Base-by-base conservation (phyloP, 1,140 invertebrate species). In the Palaemon carinicauda region DNA sequence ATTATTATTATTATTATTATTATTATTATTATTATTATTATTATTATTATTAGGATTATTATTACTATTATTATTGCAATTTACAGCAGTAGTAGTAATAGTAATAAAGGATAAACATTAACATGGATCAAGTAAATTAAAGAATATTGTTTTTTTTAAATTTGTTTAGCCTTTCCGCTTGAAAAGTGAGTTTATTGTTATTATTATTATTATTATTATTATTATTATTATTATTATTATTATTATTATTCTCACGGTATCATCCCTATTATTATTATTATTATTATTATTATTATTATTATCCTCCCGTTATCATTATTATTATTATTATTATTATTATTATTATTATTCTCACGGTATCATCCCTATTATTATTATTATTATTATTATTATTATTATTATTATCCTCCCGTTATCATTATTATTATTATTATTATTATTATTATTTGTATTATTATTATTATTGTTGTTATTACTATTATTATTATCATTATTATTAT, bases 221-320 rank as follows among this genome's bases (percentile, higher is more conserved):
- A 14, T 4, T 65, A n/a, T 65, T 21, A 1, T n/a, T 65, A 19
- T 65, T 65, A n/a, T 3, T 60, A 7, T 24, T 60, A 60, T 60
- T 60, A 60, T 60, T 60, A 60, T 60, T 60, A 60, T 60, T 60
- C n/a, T n/a, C n/a, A n/a, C n/a, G n/a, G n/a, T n/a, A n/a, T n/a
- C n/a, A n/a, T n/a, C n/a, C n/a, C n/a, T n/a, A 60, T 60, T 60
- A 60, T 60, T 60, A 60, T 60, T 60, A 60, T 60, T 60, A 60
- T 60, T 60, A 60, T 60, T 60, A 60, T 60, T 60, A 60, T 60
- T 60, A 60, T 60, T 60, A 60, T 60, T 60, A 60, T 60, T 56
- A 24, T n/a, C n/a, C n/a, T n/a, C n/a, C n/a, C n/a, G n/a, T 65
- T 21, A 3, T 65, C 0, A 1, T 65, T 65, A 3, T 3, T 3